Percentiles rank a stretch among this genome's conserved stretches.
Evolutionary conservation across 1,140 invertebrate genomes (phyloP).

Genomic region (Andricus grossulariae): DNA sequence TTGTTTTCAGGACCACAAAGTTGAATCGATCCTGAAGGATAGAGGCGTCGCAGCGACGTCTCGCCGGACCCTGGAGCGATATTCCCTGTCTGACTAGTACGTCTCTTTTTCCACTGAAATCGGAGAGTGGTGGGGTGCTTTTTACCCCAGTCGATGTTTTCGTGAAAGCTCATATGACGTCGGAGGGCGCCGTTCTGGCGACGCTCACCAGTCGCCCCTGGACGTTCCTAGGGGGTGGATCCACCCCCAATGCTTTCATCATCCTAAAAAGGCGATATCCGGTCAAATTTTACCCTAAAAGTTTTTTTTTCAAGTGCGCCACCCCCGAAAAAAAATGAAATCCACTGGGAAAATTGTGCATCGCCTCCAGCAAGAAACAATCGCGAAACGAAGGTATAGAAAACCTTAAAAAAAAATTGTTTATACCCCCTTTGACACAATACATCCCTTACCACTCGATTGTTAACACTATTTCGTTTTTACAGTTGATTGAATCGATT

Average conservation of each 20-base stretch:
- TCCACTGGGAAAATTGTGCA: neutral
- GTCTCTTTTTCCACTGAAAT: constrained; percentile 44
- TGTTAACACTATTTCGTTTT: neutral
- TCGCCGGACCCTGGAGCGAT: constrained; percentile 31
- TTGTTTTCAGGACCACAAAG: constrained; percentile 35
- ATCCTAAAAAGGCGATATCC: constrained; percentile 30
- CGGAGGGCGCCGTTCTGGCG: constrained; percentile 59
- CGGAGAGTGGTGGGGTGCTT: constrained; percentile 29
- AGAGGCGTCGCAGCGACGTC: constrained; percentile 19
- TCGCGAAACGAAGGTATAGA: constrained; percentile 33
- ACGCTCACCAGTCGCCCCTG: constrained; percentile 61
- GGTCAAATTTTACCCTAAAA: constrained; percentile 24
- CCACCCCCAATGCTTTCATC: constrained; percentile 41
- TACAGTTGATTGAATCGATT: neutral
- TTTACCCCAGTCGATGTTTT: constrained; percentile 44
- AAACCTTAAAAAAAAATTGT: constrained; percentile 6
- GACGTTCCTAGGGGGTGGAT: constrained; percentile 58
- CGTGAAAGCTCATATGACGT: constrained; percentile 46
- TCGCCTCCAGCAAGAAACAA: constrained; percentile 2
- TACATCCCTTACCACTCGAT: neutral
- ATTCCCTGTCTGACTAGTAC: constrained; percentile 41
- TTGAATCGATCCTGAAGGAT: constrained; percentile 35
- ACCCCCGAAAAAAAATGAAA: neutral
- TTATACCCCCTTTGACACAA: neutral
- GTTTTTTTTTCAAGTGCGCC: neutral